phyloP scores from a whole-genome alignment of 2,888 invertebrate species.

The Platynereis dumerilii region DNA sequence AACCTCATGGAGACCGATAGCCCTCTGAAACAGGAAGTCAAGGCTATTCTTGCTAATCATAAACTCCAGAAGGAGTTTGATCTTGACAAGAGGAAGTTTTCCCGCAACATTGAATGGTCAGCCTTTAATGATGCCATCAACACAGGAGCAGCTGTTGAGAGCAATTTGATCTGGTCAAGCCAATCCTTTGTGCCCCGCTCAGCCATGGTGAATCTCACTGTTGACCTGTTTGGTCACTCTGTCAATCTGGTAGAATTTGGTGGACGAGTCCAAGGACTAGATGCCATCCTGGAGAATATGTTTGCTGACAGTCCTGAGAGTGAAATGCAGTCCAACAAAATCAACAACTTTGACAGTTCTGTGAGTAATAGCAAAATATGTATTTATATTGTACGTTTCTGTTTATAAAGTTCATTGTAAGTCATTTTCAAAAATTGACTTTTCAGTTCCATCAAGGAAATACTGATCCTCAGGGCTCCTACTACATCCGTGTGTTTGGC shows the following conservation, averaged over 20 bases:
- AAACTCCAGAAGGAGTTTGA: constrained; percentile 81
- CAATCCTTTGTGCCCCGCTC: constrained; percentile 61
- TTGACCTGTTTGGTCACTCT: constrained; percentile 75
- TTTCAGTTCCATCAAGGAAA: neutral
- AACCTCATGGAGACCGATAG: constrained; percentile 85
- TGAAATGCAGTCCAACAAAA: neutral
- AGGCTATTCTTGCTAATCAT: constrained; percentile 82
- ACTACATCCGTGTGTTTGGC: constrained; percentile 86
- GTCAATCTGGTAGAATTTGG: constrained; percentile 85
- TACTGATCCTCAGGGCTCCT: constrained; percentile 57
- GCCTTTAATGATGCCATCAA: constrained; percentile 85
- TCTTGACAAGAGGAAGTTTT: constrained; percentile 87
- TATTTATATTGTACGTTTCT: no score
- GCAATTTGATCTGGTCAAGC: constrained; percentile 60
- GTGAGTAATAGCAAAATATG: no score
- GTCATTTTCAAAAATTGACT: no score
- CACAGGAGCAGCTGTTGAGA: constrained; percentile 53
- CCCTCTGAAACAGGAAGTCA: constrained; percentile 83
- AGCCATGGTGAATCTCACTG: constrained; percentile 59
- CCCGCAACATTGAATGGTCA: constrained; percentile 83
- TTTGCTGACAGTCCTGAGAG: constrained; percentile 52
- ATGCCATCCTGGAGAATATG: constrained; percentile 79
- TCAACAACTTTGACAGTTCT: constrained; percentile 3
- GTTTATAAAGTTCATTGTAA: no score
- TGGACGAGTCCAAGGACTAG: constrained; percentile 85